Percentiles rank a stretch among this genome's conserved stretches.
phyloP scores from a whole-genome alignment of 2,797 vertebrate species.

The Eremophila alpestris region DNA sequence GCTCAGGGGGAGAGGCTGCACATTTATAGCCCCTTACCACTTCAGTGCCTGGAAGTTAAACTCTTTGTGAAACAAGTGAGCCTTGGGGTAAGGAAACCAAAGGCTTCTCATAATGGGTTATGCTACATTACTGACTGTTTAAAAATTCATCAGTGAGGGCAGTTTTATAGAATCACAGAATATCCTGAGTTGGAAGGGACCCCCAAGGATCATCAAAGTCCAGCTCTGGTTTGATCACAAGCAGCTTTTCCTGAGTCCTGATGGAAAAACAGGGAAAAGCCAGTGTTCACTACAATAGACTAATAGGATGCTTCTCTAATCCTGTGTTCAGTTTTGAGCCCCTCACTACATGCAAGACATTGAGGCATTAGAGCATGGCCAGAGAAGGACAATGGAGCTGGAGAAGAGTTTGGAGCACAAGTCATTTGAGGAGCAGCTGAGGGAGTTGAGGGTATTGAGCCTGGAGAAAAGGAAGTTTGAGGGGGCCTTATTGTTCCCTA shows the following conservation, averaged over 20 bases:
- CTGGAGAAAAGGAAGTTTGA: background rate
- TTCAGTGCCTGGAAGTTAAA: background rate
- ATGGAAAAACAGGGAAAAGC: background rate
- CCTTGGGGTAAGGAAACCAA: background rate
- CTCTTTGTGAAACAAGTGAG: background rate
- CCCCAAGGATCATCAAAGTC: background rate
- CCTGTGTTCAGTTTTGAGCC: background rate
- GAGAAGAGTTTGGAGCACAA: background rate
- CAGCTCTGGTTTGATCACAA: background rate
- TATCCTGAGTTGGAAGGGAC: background rate
- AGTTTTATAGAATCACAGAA: background rate
- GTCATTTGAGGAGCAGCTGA: background rate
- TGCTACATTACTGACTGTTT: accelerated
- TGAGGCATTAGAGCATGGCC: background rate
- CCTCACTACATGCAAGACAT: background rate
- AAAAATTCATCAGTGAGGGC: background rate
- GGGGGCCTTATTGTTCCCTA: background rate
- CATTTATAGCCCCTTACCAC: background rate
- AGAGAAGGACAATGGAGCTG: background rate
- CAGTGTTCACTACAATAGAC: background rate
- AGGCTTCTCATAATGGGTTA: background rate
- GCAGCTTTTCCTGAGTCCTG: background rate
- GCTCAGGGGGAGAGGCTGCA: background rate
- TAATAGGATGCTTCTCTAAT: background rate
- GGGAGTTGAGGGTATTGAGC: background rate